Percentiles rank a stretch among this genome's conserved stretches.
Evolutionary conservation across 2,888 invertebrate species (phyloP).

Genomic region (Sinopyrophorus schimmeli): DNA sequence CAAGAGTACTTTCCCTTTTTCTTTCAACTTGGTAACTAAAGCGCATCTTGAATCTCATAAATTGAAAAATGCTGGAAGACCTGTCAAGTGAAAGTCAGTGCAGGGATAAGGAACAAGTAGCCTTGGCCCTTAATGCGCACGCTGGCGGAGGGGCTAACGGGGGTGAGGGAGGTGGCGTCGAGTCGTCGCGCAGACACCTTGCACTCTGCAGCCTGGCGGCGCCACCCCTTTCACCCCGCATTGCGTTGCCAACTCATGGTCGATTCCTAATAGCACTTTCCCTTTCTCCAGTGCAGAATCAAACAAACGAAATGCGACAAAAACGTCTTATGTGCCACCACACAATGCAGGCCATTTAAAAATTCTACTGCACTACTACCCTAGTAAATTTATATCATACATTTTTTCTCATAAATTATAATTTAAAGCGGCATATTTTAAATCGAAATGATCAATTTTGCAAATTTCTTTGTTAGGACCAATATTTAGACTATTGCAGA

Average conservation of each 20-base stretch:
- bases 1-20: too few species aligned
- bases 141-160: constrained; percentile 40
- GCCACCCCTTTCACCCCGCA: constrained; percentile 47
- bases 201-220: constrained; percentile 54
- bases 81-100: constrained; percentile 30
- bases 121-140: constrained; percentile 35
- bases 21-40: not conserved
- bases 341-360: not conserved
- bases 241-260: constrained; percentile 33
- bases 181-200: constrained; percentile 58
- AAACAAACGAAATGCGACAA: constrained; percentile 25
- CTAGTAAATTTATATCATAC: constrained; percentile 31
- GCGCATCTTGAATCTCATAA: constrained; percentile 14
- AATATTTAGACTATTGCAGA: too few species aligned
- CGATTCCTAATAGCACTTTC: constrained; percentile 31
- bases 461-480: too few species aligned
- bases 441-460: too few species aligned
- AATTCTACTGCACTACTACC: constrained; percentile 26
- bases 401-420: too few species aligned
- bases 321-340: constrained; percentile 6
- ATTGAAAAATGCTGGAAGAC: constrained; percentile 24
- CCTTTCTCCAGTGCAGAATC: constrained; percentile 26
- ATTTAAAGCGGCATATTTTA: not conserved
- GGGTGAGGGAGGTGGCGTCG: constrained; percentile 54
- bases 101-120: constrained; percentile 33